Evolutionary conservation across 1,140 invertebrate species (phyloP), one percentile per base, ranked within the genome.

Genomic region (Leguminivora glycinivorella): DNA sequence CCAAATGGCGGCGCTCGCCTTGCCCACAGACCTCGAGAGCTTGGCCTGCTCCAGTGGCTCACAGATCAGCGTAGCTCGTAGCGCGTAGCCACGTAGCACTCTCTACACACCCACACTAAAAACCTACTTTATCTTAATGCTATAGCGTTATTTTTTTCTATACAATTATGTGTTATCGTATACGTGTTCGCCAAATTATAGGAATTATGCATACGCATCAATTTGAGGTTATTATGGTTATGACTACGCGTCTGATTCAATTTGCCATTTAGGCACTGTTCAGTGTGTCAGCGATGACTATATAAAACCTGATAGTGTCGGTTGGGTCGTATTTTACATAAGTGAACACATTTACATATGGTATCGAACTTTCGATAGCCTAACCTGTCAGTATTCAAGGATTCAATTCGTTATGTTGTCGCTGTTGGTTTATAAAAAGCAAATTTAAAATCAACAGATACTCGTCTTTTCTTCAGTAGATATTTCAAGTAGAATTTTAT

Each of bases 351-450:
- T 85, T 84, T 81, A 78, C 80, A 85, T 79, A 75, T 70, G 80
- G 31, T 81, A 83, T 81, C 78, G 83, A 85, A 87, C 83, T 83
- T 81, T 78, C 71, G 71, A 67, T 71, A 58, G 69, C 68, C 66
- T 70, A 69, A 9, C 56, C 74, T 76, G 69, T 5, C 40, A 17
- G 67, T 77, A 83, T 80, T 76, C 80, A 83, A 87, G 80, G 80
- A 73, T 81, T 29, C 56, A 68, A 74, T 72, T 67, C 74, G 74
- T 74, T 76, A 71, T 71, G 72, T 74, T 43, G 75, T 67, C 73
- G 56, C 14, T 25, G n/a, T 56, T 31, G 29, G 29, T n/a, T 66
- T 14, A 74, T 26, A 63, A 68, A 47, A 72, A 52, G 40, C 24
- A 38, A 56, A 56, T 68, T 68, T 52, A 22, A 76, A 68, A 60